Evolutionary conservation across 1,140 invertebrate genomes (phyloP).

Genomic region (Oreohelix idahoensis): DNA sequence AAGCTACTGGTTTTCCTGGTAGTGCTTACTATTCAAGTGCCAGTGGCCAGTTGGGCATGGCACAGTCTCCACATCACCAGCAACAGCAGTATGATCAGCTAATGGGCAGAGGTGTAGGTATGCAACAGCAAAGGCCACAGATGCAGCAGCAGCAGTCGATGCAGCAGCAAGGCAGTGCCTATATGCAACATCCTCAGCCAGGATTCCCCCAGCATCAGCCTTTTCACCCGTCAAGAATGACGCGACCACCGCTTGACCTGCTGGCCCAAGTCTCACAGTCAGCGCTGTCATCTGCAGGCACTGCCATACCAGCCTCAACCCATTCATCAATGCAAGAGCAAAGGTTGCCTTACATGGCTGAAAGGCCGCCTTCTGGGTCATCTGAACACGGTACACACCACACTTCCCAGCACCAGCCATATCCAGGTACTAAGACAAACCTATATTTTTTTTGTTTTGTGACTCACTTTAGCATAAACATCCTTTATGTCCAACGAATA

Average conservation of each 20-base stretch:
- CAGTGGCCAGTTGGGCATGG: neutral
- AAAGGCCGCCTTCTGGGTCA: constrained; percentile 9
- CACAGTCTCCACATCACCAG: neutral
- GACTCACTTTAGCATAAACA: too few species aligned
- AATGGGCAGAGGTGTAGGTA: neutral
- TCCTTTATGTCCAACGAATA: too few species aligned
- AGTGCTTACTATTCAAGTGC: neutral
- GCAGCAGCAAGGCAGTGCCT: constrained; percentile 13
- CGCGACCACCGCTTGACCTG: constrained; percentile 45
- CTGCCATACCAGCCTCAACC: constrained; percentile 31
- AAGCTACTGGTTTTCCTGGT: neutral
- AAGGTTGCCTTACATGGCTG: constrained; percentile 18
- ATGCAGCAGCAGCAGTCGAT: constrained; percentile 8
- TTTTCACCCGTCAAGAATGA: constrained; percentile 33
- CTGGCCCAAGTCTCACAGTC: constrained; percentile 44
- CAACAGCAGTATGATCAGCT: neutral
- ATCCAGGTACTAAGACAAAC: constrained; percentile 10
- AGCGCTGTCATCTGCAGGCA: constrained; percentile 45
- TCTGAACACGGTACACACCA: constrained; percentile 32
- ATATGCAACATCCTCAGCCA: constrained; percentile 39
- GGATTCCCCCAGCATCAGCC: constrained; percentile 37
- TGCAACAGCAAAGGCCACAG: constrained; percentile 14
- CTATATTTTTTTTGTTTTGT: too few species aligned
- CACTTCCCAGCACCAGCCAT: constrained; percentile 29
- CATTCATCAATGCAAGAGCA: constrained; percentile 28